Percentiles rank a stretch among this genome's conserved stretches.
phyloP scores from a whole-genome alignment of 2,888 invertebrate genomes.

The Tetramorium bicarinatum region DNA sequence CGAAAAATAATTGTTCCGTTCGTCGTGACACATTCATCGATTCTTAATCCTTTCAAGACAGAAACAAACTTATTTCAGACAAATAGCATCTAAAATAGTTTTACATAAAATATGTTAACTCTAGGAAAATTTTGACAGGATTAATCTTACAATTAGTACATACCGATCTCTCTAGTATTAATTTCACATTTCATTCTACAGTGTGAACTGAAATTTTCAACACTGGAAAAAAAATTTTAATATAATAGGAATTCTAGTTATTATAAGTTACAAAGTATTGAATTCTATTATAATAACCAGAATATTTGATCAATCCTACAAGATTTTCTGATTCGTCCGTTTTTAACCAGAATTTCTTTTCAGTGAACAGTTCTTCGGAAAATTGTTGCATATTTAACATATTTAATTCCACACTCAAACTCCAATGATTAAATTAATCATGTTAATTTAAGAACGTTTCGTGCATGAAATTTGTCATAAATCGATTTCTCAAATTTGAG shows the following conservation, averaged over 20 bases:
- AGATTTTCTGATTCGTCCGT: too few species aligned
- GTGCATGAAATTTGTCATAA: background rate
- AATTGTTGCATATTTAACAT: background rate
- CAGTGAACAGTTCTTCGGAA: background rate
- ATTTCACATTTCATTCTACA: background rate
- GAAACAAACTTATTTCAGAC: background rate
- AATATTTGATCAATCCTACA: too few species aligned
- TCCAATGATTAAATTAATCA: background rate
- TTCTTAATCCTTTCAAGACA: background rate
- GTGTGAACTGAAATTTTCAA: background rate
- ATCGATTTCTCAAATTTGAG: background rate
- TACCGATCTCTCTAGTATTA: background rate
- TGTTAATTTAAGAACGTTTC: background rate
- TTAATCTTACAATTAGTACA: background rate
- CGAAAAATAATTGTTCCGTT: background rate
- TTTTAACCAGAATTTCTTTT: too few species aligned
- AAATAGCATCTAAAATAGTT: background rate
- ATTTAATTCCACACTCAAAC: background rate
- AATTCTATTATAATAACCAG: too few species aligned
- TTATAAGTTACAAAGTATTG: too few species aligned
- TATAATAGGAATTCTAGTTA: too few species aligned
- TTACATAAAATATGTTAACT: background rate
- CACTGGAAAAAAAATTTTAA: too few species aligned
- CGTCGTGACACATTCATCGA: conserved; percentile 1
- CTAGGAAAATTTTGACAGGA: background rate